Percentiles rank a stretch among this genome's conserved stretches.
These are phyloP conservation scores for Sicus ferrugineus DNA, from an alignment of 2,888 invertebrate species.

Conservation along the genomic window DNA sequence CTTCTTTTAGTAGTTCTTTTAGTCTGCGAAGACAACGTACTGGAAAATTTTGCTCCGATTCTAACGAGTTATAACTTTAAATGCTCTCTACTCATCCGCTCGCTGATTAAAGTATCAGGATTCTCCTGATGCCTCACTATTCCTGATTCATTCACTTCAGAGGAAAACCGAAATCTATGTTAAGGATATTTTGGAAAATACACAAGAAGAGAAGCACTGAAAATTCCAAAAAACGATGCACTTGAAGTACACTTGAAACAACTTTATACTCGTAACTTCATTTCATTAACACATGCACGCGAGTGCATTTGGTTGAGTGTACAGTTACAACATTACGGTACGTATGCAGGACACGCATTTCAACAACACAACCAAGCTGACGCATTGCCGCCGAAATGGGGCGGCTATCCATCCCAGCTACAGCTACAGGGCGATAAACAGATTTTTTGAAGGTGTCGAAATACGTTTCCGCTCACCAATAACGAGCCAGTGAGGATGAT, in stretches of 20 bases:
- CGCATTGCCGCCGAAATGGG: background rate
- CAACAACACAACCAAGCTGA: background rate
- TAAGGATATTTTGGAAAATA: background rate
- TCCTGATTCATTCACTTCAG: no score
- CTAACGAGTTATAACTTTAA: no score
- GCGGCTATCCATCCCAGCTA: background rate
- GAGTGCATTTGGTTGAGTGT: background rate
- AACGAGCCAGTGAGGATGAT: background rate
- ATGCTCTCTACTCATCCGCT: no score
- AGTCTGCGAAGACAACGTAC: background rate
- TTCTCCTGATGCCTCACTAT: background rate
- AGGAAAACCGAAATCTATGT: background rate
- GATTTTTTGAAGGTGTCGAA: slow-evolving; percentile 10
- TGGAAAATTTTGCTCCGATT: no score
- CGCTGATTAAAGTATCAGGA: no score
- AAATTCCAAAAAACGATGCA: background rate
- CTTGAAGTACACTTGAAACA: background rate
- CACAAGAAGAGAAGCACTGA: no score
- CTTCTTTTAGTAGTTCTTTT: background rate
- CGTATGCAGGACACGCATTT: background rate
- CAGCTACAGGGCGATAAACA: slow-evolving; percentile 13
- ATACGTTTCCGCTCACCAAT: slow-evolving; percentile 13
- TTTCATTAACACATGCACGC: background rate
- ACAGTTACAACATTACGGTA: background rate
- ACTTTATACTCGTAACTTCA: background rate